phyloP scores from a whole-genome alignment of 1,140 invertebrate genomes.

The Kradibia gibbosae region DNA sequence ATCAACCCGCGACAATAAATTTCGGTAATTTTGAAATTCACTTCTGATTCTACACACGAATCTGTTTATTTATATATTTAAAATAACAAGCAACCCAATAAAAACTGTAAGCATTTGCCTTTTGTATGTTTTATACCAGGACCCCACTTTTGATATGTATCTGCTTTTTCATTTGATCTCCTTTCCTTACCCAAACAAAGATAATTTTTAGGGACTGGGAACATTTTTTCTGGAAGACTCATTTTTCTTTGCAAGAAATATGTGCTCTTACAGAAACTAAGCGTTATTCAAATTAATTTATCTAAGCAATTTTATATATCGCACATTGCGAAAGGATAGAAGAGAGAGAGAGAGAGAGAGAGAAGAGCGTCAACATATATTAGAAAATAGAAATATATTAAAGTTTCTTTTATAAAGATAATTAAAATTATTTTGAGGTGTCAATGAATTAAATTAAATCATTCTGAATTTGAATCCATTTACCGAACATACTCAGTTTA shows the following conservation, averaged over 20 bases:
- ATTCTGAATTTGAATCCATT: background rate
- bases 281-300: slow-evolving; percentile 12
- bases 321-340: background rate
- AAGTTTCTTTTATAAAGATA: background rate
- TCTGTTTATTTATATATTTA: no score
- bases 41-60: no score
- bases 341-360: background rate
- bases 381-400: no score
- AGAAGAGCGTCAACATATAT: background rate
- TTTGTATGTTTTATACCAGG: background rate
- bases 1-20: no score
- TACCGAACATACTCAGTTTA: background rate
- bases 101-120: no score
- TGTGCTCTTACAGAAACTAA: slow-evolving; percentile 17
- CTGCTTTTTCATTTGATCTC: background rate
- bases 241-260: slow-evolving; percentile 2
- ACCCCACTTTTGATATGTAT: background rate
- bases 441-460: slow-evolving; percentile 5
- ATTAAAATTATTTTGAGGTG: slow-evolving; percentile 10
- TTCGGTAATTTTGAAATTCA: no score
- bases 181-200: slow-evolving; percentile 18
- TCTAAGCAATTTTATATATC: slow-evolving; percentile 38
- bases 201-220: slow-evolving; percentile 36
- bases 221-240: background rate
- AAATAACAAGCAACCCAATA: no score